phyloP scores from a whole-genome alignment of 2,888 invertebrate genomes.

The Phyto melanocephala region DNA sequence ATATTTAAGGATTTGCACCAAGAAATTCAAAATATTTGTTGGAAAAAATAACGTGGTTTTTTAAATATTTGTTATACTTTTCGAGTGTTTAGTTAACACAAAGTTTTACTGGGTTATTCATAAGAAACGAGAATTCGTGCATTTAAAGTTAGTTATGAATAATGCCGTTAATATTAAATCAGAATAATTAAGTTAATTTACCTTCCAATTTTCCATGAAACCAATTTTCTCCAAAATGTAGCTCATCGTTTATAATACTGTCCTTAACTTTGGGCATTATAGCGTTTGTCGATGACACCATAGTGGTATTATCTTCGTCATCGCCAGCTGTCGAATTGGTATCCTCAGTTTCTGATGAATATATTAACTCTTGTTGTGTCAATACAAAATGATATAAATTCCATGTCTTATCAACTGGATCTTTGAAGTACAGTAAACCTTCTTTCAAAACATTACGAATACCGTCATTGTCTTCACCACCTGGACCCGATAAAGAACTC shows the following conservation, averaged over 20 bases:
- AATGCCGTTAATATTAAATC: no score
- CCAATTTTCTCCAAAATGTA: constrained; percentile 96
- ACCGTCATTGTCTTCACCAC: constrained; percentile 83
- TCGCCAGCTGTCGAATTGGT: constrained; percentile 82
- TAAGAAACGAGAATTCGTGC: no score
- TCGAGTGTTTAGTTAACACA: no score
- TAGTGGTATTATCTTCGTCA: constrained; percentile 79
- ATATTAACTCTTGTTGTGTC: constrained; percentile 92
- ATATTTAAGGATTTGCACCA: no score
- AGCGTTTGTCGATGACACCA: constrained; percentile 68
- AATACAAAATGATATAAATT: constrained; percentile 95
- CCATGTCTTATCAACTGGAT: constrained; percentile 94
- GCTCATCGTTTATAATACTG: constrained; percentile 89
- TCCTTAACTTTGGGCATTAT: constrained; percentile 81
- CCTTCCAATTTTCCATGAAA: constrained; percentile 92
- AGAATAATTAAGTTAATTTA: no score
- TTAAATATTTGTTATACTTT: no score
- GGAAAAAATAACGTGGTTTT: no score
- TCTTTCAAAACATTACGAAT: constrained; percentile 91
- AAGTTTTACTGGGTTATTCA: no score
- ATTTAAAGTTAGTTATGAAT: no score
- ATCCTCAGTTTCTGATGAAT: constrained; percentile 81
- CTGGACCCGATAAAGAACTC: constrained; percentile 71
- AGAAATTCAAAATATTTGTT: no score
- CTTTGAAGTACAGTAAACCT: constrained; percentile 92